A percentile compares a stretch with the other conserved stretches of the same genome.
These are phyloP conservation scores for Oppia nitens DNA, from an alignment of 1,140 invertebrate species.

Conservation along the genomic window DNA sequence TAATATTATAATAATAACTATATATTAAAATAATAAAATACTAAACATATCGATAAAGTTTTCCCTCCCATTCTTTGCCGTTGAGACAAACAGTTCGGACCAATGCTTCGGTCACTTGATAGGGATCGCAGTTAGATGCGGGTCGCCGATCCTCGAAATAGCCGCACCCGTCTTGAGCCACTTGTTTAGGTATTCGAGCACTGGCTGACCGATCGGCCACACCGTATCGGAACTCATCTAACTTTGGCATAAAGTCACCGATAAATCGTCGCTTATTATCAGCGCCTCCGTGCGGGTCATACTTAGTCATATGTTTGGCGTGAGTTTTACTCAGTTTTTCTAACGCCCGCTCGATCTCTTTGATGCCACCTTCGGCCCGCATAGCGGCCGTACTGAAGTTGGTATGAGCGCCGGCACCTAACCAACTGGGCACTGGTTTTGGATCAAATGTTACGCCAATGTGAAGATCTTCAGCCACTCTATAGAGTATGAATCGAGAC, in stretches of 20 bases:
- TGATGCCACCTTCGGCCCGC: slow-evolving; percentile 59
- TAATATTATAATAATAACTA: background rate
- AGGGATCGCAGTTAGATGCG: slow-evolving; percentile 84
- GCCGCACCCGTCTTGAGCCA: slow-evolving; percentile 57
- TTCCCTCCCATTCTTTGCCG: no score
- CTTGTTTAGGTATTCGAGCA: slow-evolving; percentile 33
- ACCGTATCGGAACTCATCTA: slow-evolving; percentile 34
- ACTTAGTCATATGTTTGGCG: slow-evolving; percentile 65
- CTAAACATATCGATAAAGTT: slow-evolving; percentile 30
- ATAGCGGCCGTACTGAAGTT: slow-evolving; percentile 80
- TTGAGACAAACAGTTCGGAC: slow-evolving; percentile 49
- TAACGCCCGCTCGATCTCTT: slow-evolving; percentile 30
- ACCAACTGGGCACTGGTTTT: slow-evolving; percentile 71
- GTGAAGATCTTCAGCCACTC: no score
- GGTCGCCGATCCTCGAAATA: slow-evolving; percentile 86
- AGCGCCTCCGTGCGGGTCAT: slow-evolving; percentile 59
- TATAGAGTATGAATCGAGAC: slow-evolving; percentile 62
- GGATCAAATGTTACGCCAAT: slow-evolving; percentile 71
- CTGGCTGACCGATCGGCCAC: slow-evolving; percentile 35
- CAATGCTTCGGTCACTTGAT: slow-evolving; percentile 51
- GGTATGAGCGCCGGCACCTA: slow-evolving; percentile 69
- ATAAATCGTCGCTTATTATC: slow-evolving; percentile 71
- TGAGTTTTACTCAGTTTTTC: slow-evolving; percentile 66
- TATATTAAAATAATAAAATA: background rate
- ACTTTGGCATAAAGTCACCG: slow-evolving; percentile 32